Evolutionary conservation across 2,888 invertebrate species (phyloP), one percentile per base, ranked within the genome.

Genomic region (Drosophila fulvimacula): DNA sequence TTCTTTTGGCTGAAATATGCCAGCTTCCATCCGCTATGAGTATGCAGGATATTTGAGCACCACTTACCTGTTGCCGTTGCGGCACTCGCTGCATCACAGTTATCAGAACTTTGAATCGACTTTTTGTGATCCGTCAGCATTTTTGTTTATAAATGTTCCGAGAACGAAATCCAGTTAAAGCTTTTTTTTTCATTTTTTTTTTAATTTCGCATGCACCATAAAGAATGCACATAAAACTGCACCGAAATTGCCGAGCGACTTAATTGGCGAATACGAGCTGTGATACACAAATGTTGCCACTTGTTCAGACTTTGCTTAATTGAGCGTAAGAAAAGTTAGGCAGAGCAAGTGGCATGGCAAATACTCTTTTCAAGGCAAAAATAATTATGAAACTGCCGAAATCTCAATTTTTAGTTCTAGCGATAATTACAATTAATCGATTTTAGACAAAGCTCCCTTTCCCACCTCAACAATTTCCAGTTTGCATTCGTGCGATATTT

Each of bases 1-100:
- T 62, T 55, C 66, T 71, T 77, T 67, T 64, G 56, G 58, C 77
- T 62, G 67, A 74, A 69, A 64, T 61, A 65, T 55, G 48, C 68
- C 64, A 64, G 36, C 38, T 32, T 49, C 21, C 78, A 78, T 69
- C 78, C 73, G 73, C 79, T 77, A 71, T 78, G 82, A 83, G 82
- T 73, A 39, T 82, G 80, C 84, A 80, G 84, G 82, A 84, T 87
- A 70, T 72, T 79, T 44, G 60, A 86, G 87, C 67, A 81, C 77
- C 83, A 71, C 79, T 83, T 73, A 63, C 34, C 69, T 17, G 48
- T 48, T 32, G 32, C 32, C 24, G 27, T 57, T 19, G 41, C 11
- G 4, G 41, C 66, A 71, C 69, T 75, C 32, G 27, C 46, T 52
- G 59, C 59, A 30, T 4, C 38, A 51, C 49, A 55, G 72, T 73